A percentile compares a stretch with the other conserved stretches of the same genome.
These are phyloP conservation scores for Palythoa grandiflora DNA, from an alignment of 92 coral and sea anemone species.

Conservation along the genomic window DNA sequence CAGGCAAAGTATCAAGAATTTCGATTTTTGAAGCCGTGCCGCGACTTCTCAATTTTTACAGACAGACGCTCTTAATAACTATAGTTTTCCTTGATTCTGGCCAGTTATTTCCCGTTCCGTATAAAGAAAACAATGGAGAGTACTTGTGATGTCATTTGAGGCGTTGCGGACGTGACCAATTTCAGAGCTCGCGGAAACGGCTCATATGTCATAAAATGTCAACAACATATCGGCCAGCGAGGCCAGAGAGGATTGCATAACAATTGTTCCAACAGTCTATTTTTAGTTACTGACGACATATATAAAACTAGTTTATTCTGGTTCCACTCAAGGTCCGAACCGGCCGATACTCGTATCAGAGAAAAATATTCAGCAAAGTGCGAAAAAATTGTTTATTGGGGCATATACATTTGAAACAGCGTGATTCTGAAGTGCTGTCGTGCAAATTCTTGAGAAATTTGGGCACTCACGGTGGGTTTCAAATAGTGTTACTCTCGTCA, in stretches of 20 bases:
- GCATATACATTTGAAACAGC: background rate
- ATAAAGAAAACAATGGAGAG: background rate
- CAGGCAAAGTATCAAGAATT: too few species aligned
- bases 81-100: background rate
- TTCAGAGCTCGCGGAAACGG: slow-evolving; percentile 1
- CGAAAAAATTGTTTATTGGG: background rate
- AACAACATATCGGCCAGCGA: background rate
- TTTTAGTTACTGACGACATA: slow-evolving; percentile 33
- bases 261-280: slow-evolving; percentile 11
- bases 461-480: slow-evolving; percentile 58
- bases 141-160: slow-evolving; percentile 12
- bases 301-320: background rate
- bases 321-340: background rate
- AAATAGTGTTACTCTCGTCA: slow-evolving; percentile 57
- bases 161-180: slow-evolving; percentile 34
- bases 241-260: slow-evolving; percentile 11
- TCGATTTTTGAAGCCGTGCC: too few species aligned
- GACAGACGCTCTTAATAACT: background rate
- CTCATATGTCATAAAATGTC: background rate
- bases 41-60: too few species aligned
- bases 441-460: slow-evolving; percentile 52
- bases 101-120: background rate
- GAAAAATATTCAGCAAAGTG: background rate
- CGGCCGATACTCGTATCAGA: background rate
- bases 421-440: background rate